Base-by-base conservation (phyloP, 2,888 invertebrate genomes). In the Brenthis hecate region DNA sequence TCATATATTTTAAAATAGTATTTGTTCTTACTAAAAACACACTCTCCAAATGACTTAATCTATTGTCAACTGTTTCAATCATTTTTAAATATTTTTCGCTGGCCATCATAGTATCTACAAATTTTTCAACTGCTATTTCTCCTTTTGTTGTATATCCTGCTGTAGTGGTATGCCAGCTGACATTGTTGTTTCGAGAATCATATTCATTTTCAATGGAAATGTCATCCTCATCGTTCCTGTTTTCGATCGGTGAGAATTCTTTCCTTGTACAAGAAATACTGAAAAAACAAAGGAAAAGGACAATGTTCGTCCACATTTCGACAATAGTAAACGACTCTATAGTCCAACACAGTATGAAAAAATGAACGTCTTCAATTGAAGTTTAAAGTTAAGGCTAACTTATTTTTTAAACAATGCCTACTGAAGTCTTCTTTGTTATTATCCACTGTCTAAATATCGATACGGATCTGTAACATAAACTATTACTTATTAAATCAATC, bases 51-150 rank as follows among this genome's bases (percentile, higher is more conserved):
- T 87, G 86, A 47, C 77, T 81, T 5, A 91, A 56, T 72, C 87
- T 89, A 14, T 76, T 78, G 65, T 90, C 87, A 13, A 91, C 83
- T 0, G 77, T 76, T 72, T 89, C 88, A 47, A 91, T 83, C 82
- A 86, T 81, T 72, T 86, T 87, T 51, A 90, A 77, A 73, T 90
- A 90, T 71, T 78, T 84, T 68, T 91, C 89, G 66, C 87, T 88
- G 0, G 86, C 76, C 79, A 91, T 82, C 14, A 92, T 76, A 0
- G 86, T 88, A 63, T 91, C 88, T 0, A 89, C 84, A 73, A 91
- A 90, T 62, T 87, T 89, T 68, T 91, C 91, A 0, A 89, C 85
- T 0, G 87, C 82, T 2, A 76, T 76, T 53, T 87, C 89, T 1
- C 81, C 80, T 58, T 79, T 80, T 6, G 74, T 61, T 0, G 72